Evolutionary conservation across 2,888 invertebrate species (phyloP), one percentile per base, ranked within the genome.

Genomic region (Dryobota labecula): DNA sequence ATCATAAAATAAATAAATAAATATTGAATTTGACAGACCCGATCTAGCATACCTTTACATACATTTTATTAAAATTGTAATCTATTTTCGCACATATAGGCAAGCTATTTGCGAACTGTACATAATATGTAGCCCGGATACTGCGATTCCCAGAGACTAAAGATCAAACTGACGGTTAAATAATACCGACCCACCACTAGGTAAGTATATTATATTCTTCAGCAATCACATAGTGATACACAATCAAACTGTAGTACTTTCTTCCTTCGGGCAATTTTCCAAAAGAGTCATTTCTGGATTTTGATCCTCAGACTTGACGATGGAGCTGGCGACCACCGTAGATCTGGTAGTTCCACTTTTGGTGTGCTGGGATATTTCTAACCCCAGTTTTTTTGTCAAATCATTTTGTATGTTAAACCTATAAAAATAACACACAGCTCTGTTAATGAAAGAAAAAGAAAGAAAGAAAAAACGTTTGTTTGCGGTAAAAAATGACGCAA

Each of bases 321-420:
- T 58, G 2, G 43, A 56, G 13, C 54, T 61, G 8, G 47, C 45
- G 2, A n/a, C 0, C 9, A 18, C 45, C 1, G 58, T 51, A 9
- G 18, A 36, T 11, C 18, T 41, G 4, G 53, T 62, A 5, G 15
- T 38, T 11, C 18, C 43, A 49, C 43, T 51, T 49, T 24, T 24
- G 1, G n/a, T 6, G 15, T 30, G 18, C 18, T 33, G 36, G 4
- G 70, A 51, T 13, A 18, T 18, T 4, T 62, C 53, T 2, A 13
- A 6, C 2, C 69, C 54, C 38, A 54, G n/a, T 1, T 27, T 54
- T 13, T 33, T 47, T 18, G 38, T 27, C 3, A 18, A 64, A 4
- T 45, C 20, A 9, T 43, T 33, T 5, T 9, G 30, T 70, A 76
- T 70, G n/a, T 70, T 30, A 27, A 65, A 70, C 61, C 76, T 76